Conservation (phyloP, 2,113 vertebrate genomes). For the Pluvianellus socialis region DNA sequence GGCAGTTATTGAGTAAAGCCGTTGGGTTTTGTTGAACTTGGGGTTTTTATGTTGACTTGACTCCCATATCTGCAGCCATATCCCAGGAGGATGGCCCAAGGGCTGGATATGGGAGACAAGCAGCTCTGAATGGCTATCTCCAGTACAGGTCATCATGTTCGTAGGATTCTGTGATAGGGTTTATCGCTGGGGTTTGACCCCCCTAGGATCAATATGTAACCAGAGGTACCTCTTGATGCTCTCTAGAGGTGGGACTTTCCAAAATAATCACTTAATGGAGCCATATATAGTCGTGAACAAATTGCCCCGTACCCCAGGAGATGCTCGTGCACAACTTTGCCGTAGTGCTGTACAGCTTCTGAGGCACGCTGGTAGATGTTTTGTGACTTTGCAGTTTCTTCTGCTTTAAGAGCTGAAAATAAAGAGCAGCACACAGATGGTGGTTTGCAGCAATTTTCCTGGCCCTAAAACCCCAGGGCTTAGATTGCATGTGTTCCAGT, state of each 20-base stretch:
- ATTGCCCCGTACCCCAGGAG: background rate
- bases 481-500: background rate
- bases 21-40: background rate
- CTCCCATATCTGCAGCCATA: background rate
- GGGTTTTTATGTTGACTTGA: background rate
- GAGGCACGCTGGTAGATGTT: background rate
- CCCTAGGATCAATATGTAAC: background rate
- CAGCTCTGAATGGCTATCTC: background rate
- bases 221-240: background rate
- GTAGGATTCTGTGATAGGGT: background rate
- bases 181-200: background rate
- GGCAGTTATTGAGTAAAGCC: background rate
- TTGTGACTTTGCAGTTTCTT: background rate
- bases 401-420: background rate
- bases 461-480: background rate
- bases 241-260: background rate
- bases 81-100: background rate
- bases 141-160: background rate
- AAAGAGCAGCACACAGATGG: background rate
- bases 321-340: accelerated
- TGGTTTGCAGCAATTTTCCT: background rate
- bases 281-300: background rate
- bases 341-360: background rate
- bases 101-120: background rate
- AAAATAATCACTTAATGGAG: background rate